Evolutionary conservation across 2,113 vertebrate genomes (phyloP), one percentile per base, ranked within the genome.

Genomic region (Oreochromis aureus): DNA sequence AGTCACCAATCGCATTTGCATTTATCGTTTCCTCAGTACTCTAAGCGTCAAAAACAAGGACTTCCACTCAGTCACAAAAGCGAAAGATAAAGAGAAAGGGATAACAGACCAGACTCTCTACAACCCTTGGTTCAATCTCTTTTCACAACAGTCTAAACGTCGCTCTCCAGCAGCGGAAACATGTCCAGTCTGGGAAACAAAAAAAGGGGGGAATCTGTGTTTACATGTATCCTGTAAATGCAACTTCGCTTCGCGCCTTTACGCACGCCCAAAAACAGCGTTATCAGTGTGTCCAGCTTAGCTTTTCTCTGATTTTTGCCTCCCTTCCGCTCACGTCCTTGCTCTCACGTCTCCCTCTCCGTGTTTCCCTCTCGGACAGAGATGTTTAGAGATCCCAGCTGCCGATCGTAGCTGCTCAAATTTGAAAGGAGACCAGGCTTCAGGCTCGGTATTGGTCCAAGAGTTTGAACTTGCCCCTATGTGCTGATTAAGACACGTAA

Each of bases 281-380:
- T 59, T 79, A 56, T 84, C 84, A 83, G 71, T 81, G 59, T 19
- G 24, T 41, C 11, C 78, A 59, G 84, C 69, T 78, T 10, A 19
- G 81, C 69, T 82, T 84, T 87, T 87, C 83, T 86, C 81, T 83
- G 90, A 86, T 91, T 88, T 63, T 27, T 59, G 81, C 82, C 89
- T 90, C 83, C 86, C 91, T 91, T 90, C 89, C 86, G 87, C 46
- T 86, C 90, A 27, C 63, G 73, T 85, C 79, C 85, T 10, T 59
- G 34, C 71, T 51, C 61, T 46, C 30, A 8, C 71, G 84, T 71
- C 89, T 85, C 85, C 6, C 87, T 80, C 41, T 91, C 78, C 63
- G 84, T 59, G 87, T n/a, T 86, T 89, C 84, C 86, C 88, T 82
- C 24, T 59, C 80, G 80, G 81, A 87, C 83, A 30, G 86, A 84